phyloP scores from a whole-genome alignment of 2,797 vertebrate genomes.

The Tenualosa ilisha region DNA sequence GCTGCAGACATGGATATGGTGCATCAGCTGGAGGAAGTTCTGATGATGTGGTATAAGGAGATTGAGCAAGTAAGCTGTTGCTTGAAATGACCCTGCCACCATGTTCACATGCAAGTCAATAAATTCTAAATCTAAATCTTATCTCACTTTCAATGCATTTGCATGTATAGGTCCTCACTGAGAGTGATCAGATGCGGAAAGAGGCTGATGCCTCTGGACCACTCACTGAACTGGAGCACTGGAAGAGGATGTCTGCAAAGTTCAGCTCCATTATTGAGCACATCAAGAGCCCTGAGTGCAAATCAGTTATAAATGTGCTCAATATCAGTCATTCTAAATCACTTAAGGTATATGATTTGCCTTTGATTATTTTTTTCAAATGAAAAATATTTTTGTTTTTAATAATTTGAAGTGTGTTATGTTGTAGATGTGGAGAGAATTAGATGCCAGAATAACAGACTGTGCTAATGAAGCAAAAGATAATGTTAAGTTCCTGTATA shows the following conservation, averaged over 20 bases:
- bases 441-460: slow-evolving; percentile 79
- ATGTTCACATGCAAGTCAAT: not conserved
- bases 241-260: slow-evolving; percentile 77
- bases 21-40: slow-evolving; percentile 72
- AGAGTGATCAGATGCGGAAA: slow-evolving; percentile 76
- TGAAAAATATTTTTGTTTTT: slow-evolving; percentile 26
- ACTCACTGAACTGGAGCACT: slow-evolving; percentile 78
- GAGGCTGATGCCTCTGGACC: slow-evolving; percentile 75
- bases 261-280: slow-evolving; percentile 82
- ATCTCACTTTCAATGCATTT: slow-evolving; percentile 31
- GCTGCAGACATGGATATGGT: slow-evolving; percentile 70
- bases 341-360: slow-evolving; percentile 69
- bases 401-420: slow-evolving; percentile 34
- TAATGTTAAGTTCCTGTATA: slow-evolving; percentile 78
- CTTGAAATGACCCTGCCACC: not conserved
- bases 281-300: slow-evolving; percentile 76
- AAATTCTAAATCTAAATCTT: not conserved
- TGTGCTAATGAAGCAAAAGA: slow-evolving; percentile 82
- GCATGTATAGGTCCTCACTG: slow-evolving; percentile 72
- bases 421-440: slow-evolving; percentile 75
- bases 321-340: slow-evolving; percentile 72
- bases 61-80: slow-evolving; percentile 72
- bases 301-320: slow-evolving; percentile 76
- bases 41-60: slow-evolving; percentile 81
- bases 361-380: not conserved